Base-by-base conservation (phyloP, 2,113 vertebrate genomes). In the Sapayoa aenigma region DNA sequence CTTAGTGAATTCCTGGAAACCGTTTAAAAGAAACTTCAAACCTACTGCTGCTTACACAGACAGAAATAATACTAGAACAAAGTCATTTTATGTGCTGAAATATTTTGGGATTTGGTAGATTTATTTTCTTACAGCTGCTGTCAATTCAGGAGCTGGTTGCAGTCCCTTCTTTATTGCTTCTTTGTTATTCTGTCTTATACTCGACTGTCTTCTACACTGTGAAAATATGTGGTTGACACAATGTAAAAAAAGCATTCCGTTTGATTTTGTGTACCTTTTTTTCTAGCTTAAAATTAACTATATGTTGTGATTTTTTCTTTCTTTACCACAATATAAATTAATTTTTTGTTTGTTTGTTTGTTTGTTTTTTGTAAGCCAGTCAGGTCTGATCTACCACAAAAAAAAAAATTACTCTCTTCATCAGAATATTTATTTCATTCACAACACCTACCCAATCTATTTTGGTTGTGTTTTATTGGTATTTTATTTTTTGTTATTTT, bases 201-300 rank as follows among this genome's bases (percentile, higher is more conserved):
- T 67, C 1, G 2, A 2, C 3, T 71, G 71, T 71, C 12, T 60
- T 65, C 23, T 46, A 12, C 8, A 11, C 5, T 59, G 8, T 49
- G n/a, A 53, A 90, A 85, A 60, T 44, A 77, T 22, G 62, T 66
- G 4, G 4, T 49, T 35, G 31, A 31, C 14, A 21, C 4, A 44
- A 60, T 18, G 4, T 0, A 0, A 50, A 65, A 66, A 47, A n/a
- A 2, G 0, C 2, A 9, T 63, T 10, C 15, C 37, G 4, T 27
- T 56, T 25, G 5, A 2, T 8, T 31, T 39, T 22, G 5, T 10
- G 5, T 18, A 46, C 0, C 15, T 71, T 50, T 55, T 69, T 62
- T n/a, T n/a, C n/a, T 35, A 55, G 1, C 8, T 76, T 62, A 52
- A 77, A 56, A 66, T 14, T 19, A 42, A 1, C 9, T 39, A 9